phyloP scores from a whole-genome alignment of 2,888 invertebrate species.

The Plagodis dolabraria region DNA sequence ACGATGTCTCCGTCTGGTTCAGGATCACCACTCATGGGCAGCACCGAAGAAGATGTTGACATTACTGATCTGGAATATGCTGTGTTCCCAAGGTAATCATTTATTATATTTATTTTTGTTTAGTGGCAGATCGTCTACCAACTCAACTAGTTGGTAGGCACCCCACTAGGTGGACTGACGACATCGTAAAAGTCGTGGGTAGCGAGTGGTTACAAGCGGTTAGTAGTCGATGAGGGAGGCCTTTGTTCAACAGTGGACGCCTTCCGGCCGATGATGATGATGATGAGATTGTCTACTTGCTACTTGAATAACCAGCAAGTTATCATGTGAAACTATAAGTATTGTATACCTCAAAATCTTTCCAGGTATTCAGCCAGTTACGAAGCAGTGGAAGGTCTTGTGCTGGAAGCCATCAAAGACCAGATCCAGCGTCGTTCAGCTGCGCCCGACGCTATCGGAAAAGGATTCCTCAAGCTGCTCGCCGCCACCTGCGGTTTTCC shows the following conservation, averaged over 20 bases:
- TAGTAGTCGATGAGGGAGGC: too few relatives aligned
- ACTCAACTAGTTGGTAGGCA: too few relatives aligned
- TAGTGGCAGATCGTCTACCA: too few relatives aligned
- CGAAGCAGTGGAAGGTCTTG: constrained; percentile 91
- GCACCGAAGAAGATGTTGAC: constrained; percentile 83
- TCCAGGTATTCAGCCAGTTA: constrained; percentile 74
- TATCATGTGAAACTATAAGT: too few relatives aligned
- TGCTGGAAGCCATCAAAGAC: constrained; percentile 94
- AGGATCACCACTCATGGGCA: constrained; percentile 80
- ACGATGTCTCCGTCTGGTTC: constrained; percentile 83
- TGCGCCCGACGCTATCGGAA: constrained; percentile 93
- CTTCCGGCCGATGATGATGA: too few relatives aligned
- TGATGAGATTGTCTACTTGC: too few relatives aligned
- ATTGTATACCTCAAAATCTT: background rate
- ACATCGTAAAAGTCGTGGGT: too few relatives aligned
- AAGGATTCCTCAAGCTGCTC: constrained; percentile 94
- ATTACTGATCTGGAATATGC: constrained; percentile 84
- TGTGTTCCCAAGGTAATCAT: constrained; percentile 72
- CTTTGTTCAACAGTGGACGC: too few relatives aligned
- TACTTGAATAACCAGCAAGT: too few relatives aligned
- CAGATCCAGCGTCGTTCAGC: constrained; percentile 92
- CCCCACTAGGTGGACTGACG: too few relatives aligned
- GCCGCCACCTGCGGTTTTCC: constrained; percentile 94
- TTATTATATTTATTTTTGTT: too few relatives aligned
- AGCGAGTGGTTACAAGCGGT: too few relatives aligned